Evolutionary conservation across 1,140 invertebrate genomes (phyloP).

Genomic region (Neocloeon triangulifer): DNA sequence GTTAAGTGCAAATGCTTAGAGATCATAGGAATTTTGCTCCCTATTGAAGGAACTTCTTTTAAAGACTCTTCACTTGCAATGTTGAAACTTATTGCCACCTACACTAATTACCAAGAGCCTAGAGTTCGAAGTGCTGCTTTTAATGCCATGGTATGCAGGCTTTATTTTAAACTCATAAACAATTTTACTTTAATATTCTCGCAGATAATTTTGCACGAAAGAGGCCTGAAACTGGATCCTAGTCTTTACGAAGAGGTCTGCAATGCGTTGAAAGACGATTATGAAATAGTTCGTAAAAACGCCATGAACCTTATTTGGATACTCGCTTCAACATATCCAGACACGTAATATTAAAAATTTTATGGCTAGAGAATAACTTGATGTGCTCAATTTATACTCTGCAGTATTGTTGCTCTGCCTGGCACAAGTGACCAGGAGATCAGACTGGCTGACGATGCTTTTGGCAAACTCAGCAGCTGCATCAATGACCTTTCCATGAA

Average conservation of each 20-base stretch:
- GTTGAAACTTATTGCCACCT: slow-evolving; percentile 50
- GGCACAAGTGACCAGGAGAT: slow-evolving; percentile 48
- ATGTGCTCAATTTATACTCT: slow-evolving; percentile 10
- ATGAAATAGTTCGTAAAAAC: slow-evolving; percentile 73
- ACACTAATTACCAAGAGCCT: slow-evolving; percentile 72
- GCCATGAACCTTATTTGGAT: slow-evolving; percentile 70
- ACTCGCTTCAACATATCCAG: slow-evolving; percentile 64
- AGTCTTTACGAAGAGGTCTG: slow-evolving; percentile 63
- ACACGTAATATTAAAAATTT: slow-evolving; percentile 34
- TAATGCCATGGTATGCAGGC: slow-evolving; percentile 41
- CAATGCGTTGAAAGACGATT: slow-evolving; percentile 71
- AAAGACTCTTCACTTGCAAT: slow-evolving; percentile 25
- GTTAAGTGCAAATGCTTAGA: slow-evolving; percentile 59
- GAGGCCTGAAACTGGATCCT: slow-evolving; percentile 52
- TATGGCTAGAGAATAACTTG: background rate
- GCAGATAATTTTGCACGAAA: slow-evolving; percentile 39
- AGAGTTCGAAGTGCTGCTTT: slow-evolving; percentile 72
- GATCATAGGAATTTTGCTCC: slow-evolving; percentile 39
- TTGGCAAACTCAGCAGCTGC: slow-evolving; percentile 81
- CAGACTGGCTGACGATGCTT: slow-evolving; percentile 85
- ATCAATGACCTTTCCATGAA: slow-evolving; percentile 81
- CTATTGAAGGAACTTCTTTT: slow-evolving; percentile 21
- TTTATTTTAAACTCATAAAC: slow-evolving; percentile 1
- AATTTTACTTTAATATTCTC: slow-evolving; percentile 8
- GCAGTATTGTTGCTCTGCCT: slow-evolving; percentile 35